A percentile compares a stretch with the other conserved stretches of the same genome.
phyloP scores from a whole-genome alignment of 2,888 invertebrate species.

The Argyresthia albistria region DNA sequence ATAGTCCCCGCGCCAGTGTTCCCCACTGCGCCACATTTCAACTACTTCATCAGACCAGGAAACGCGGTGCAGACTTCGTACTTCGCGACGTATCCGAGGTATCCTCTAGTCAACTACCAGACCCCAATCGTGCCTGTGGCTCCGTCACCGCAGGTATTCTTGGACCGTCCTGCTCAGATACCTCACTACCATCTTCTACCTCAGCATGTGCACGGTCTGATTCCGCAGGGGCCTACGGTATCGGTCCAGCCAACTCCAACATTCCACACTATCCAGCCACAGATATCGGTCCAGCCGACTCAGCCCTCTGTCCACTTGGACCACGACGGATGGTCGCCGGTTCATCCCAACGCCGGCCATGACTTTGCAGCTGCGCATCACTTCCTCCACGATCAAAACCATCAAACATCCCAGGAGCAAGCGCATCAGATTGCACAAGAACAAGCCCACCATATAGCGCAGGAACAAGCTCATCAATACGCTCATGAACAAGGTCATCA shows the following conservation, averaged over 20 bases:
- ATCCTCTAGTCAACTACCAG: constrained; percentile 47
- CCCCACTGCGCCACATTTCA: constrained; percentile 32
- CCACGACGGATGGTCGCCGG: constrained; percentile 57
- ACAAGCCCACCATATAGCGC: neutral
- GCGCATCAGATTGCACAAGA: neutral
- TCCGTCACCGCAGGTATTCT: constrained; percentile 22
- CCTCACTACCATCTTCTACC: constrained; percentile 25
- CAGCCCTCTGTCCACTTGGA: constrained; percentile 22
- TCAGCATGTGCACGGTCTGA: constrained; percentile 16
- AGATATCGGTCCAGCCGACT: constrained; percentile 20
- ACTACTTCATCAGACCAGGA: constrained; percentile 55
- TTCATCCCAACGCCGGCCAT: constrained; percentile 38
- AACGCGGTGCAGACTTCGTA: constrained; percentile 54
- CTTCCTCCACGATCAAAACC: constrained; percentile 8
- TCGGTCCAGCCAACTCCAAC: constrained; percentile 4
- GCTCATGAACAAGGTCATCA: neutral
- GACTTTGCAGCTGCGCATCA: constrained; percentile 7
- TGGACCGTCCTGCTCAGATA: constrained; percentile 31
- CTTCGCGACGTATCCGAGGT: constrained; percentile 59
- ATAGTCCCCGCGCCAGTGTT: constrained; percentile 14
- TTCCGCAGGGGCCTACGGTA: constrained; percentile 7
- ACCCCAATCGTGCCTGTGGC: constrained; percentile 26
- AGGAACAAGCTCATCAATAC: neutral
- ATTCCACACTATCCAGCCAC: constrained; percentile 19
- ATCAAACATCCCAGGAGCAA: constrained; percentile 7